Conservation (phyloP, 2,113 vertebrate genomes). For the Bos indicus region DNA sequence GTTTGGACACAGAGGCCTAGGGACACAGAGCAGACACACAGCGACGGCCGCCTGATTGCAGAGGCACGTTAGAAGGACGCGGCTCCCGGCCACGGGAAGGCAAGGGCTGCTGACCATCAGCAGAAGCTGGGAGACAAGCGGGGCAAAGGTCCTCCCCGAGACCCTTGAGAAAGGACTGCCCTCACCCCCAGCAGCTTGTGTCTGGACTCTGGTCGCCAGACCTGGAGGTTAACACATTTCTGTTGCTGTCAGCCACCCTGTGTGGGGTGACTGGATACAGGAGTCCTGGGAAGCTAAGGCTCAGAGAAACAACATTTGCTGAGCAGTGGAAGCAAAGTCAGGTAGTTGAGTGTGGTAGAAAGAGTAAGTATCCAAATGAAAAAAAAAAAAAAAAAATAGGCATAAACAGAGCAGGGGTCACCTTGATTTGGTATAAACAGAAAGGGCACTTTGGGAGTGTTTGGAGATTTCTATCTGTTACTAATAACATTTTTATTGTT, state of each 20-base stretch:
- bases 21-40: background rate
- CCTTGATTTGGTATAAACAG: background rate
- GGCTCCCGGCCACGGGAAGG: background rate
- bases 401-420: background rate
- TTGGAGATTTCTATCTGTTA: background rate
- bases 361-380: no score
- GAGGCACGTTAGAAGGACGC: accelerated
- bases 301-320: accelerated
- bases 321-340: background rate
- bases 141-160: accelerated
- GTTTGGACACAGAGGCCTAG: background rate
- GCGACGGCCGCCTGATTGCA: no score
- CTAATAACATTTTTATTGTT: background rate
- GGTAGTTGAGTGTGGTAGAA: accelerated
- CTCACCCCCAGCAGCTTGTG: accelerated
- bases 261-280: background rate
- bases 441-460: background rate
- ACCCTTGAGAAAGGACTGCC: no score
- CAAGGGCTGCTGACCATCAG: no score
- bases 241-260: background rate
- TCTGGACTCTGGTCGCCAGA: background rate
- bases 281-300: background rate
- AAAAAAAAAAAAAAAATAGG: no score
- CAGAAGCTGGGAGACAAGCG: background rate
- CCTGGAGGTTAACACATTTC: background rate